Evolutionary conservation across 2,113 vertebrate species (phyloP).

Genomic region (Gallinago undulata): DNA sequence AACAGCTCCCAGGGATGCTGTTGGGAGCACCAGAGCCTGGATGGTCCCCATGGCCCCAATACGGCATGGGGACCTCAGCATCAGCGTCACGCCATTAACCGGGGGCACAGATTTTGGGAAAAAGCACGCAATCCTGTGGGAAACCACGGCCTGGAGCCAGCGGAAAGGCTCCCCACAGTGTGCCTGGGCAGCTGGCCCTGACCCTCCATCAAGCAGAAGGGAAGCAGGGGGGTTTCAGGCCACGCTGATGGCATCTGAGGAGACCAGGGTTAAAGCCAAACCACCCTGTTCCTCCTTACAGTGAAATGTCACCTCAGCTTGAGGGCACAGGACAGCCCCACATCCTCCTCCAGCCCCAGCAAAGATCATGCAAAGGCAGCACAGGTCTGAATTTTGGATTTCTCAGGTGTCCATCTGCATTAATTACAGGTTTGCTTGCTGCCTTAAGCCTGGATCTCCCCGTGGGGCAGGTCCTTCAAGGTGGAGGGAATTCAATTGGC

Average conservation of each 20-base stretch:
- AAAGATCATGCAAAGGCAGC: neutral
- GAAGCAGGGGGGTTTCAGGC: neutral
- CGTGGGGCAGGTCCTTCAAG: fast-evolving
- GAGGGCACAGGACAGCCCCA: neutral
- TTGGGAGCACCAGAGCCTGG: neutral
- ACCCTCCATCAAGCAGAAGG: neutral
- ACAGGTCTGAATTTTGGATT: neutral
- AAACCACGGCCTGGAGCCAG: fast-evolving
- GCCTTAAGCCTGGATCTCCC: neutral
- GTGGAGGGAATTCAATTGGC: neutral
- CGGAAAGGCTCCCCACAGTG: fast-evolving
- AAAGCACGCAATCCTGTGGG: neutral
- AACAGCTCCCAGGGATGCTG: fast-evolving
- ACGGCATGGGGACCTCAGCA: neutral
- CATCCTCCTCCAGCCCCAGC: fast-evolving
- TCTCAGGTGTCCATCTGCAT: neutral
- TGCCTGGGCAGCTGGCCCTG: neutral
- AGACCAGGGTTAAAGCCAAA: neutral
- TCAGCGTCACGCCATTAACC: neutral
- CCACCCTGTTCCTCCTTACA: neutral
- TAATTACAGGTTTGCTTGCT: neutral
- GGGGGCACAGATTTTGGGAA: fast-evolving
- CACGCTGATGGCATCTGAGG: neutral
- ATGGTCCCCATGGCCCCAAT: fast-evolving
- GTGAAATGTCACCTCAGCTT: neutral